phyloP scores from a whole-genome alignment of 1,140 invertebrate species.

The Xylocopa sonorina region DNA sequence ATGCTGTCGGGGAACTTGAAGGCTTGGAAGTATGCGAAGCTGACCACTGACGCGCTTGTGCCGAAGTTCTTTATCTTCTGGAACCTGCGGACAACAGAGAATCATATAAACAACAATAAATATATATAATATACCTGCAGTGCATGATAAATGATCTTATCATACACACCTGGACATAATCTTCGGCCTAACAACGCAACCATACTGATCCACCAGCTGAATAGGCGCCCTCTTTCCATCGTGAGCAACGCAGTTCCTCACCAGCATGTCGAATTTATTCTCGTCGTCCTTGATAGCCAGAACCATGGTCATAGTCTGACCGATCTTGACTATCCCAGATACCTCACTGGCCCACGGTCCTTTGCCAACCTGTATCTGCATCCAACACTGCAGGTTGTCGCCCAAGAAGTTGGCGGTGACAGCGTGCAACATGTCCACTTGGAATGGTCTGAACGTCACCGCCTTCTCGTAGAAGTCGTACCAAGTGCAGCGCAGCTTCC shows the following conservation, averaged over 20 bases:
- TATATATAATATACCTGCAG: too few relatives aligned
- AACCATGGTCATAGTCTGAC: slow-evolving; percentile 98
- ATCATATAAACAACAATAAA: not conserved
- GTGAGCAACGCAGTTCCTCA: slow-evolving; percentile 96
- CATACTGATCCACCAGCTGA: slow-evolving; percentile 95
- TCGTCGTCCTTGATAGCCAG: slow-evolving; percentile 97
- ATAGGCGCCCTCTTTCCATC: slow-evolving; percentile 96
- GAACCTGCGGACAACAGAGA: slow-evolving; percentile 84
- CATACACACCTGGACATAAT: slow-evolving; percentile 88
- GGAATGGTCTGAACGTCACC: slow-evolving; percentile 96
- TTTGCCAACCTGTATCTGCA: slow-evolving; percentile 97
- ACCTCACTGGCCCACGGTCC: slow-evolving; percentile 97
- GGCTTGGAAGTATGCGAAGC: slow-evolving; percentile 97
- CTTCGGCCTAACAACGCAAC: slow-evolving; percentile 95
- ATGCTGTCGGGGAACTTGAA: slow-evolving; percentile 98
- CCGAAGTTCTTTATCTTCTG: slow-evolving; percentile 98
- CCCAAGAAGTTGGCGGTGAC: slow-evolving; percentile 97
- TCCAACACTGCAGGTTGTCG: slow-evolving; percentile 97
- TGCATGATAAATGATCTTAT: too few relatives aligned
- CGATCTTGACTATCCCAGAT: slow-evolving; percentile 96
- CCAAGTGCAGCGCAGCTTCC: slow-evolving; percentile 95
- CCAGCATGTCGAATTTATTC: slow-evolving; percentile 97
- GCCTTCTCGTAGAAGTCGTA: slow-evolving; percentile 98
- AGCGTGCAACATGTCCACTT: slow-evolving; percentile 96
- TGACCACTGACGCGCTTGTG: slow-evolving; percentile 95